Percentiles rank a stretch among this genome's conserved stretches.
Evolutionary conservation across 2,888 invertebrate genomes (phyloP).

Genomic region (Drepanosiphum platanoidis): DNA sequence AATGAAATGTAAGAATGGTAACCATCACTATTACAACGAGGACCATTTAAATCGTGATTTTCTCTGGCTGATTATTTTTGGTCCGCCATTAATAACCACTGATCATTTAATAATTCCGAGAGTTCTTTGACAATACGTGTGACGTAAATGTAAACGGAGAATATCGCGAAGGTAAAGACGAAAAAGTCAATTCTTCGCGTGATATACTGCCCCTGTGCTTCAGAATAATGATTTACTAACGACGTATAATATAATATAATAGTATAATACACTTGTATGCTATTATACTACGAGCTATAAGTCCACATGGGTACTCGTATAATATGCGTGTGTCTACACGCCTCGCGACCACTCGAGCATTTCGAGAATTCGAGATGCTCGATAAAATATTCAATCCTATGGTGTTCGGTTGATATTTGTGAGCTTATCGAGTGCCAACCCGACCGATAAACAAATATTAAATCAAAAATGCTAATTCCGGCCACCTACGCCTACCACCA

Average conservation of each 20-base stretch:
- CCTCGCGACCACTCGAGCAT: neutral
- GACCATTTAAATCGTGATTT: no score
- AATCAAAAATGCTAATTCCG: neutral
- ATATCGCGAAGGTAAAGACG: neutral
- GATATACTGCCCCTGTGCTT: neutral
- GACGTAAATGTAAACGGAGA: no score
- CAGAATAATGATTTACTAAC: neutral
- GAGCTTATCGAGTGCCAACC: neutral
- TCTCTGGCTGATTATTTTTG: no score
- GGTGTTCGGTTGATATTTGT: neutral
- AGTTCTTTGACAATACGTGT: no score
- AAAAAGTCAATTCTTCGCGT: neutral
- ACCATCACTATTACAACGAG: no score
- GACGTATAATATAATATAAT: neutral
- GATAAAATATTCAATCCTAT: neutral
- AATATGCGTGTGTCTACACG: neutral
- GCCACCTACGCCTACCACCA: no score
- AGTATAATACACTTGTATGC: neutral
- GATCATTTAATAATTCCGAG: no score
- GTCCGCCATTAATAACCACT: no score
- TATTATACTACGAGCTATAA: neutral
- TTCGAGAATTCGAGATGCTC: neutral
- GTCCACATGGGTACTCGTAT: no score
- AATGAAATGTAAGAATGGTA: no score
- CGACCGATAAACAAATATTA: neutral